These are phyloP conservation scores for Cephus pulcher DNA, from an alignment of 2,888 invertebrate species.

Conservation along the genomic window DNA sequence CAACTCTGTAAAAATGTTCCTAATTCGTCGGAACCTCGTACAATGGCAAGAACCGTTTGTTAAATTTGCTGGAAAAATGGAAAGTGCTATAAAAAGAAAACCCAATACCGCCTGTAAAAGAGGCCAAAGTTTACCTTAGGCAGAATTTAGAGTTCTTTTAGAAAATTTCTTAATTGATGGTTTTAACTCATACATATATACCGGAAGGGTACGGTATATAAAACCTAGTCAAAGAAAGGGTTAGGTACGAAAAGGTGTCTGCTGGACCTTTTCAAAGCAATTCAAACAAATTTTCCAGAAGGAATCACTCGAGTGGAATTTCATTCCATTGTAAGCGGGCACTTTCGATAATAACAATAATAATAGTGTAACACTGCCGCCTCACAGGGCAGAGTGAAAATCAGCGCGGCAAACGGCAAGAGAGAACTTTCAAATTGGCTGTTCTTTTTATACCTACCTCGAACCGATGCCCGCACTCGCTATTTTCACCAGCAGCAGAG, in stretches of 20 bases:
- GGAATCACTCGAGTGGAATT: not conserved
- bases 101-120: not conserved
- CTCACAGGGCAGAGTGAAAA: conserved; percentile 51
- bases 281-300: not conserved
- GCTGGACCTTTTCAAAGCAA: not conserved
- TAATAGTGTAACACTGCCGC: conserved; percentile 18
- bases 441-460: conserved; percentile 11
- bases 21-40: not conserved
- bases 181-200: not conserved
- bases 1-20: not conserved
- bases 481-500: conserved; percentile 21
- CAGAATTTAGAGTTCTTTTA: not conserved
- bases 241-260: not conserved
- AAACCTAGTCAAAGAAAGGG: not conserved
- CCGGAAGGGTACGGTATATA: not conserved
- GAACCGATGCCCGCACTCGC: conserved; percentile 14
- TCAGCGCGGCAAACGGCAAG: conserved; percentile 29
- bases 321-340: conserved; percentile 5
- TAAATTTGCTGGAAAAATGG: not conserved
- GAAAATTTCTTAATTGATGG: not conserved
- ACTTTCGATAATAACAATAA: conserved; percentile 33
- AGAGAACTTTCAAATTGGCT: conserved; percentile 21
- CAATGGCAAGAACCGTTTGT: not conserved
- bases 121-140: not conserved
- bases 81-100: not conserved